Base-by-base conservation (phyloP, 2,888 invertebrate genomes). In the Xanthia togata region DNA sequence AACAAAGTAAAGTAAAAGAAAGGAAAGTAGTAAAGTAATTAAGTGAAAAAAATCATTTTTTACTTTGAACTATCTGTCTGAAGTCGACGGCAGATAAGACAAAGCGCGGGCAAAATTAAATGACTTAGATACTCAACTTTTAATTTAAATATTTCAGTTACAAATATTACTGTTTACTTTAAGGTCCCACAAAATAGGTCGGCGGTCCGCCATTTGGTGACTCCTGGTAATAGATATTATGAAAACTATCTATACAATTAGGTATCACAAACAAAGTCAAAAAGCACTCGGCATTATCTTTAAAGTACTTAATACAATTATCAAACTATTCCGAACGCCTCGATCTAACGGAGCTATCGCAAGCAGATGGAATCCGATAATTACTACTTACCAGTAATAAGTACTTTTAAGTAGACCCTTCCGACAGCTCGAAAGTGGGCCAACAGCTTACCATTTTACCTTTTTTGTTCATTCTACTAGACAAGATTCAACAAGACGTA, bases 401-500 rank as follows among this genome's bases (percentile, higher is more conserved):
- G 31, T 17, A 70, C 12, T 23, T 9, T 9, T 69, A 72, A 9
- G 12, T 35, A 23, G 55, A 20, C n/a, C 31, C 23, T 70, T 70
- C 71, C 20, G 23, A 35, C 44, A 35, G 4, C 26, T 47, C n/a
- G 23, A 71, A 70, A 47, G 57, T 59, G 14, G 35, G 57, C 71
- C n/a, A 59, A 47, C 70, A 57, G 70, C 55, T 70, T 73, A 57
- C 44, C n/a, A 14, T 57, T 57, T 35, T 8, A 20, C 1, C 31
- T 70, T 71, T 59, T 73, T 71, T 26, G 5, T 70, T 12, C 44
- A 12, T 35, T 14, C 35, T 20, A 14, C 14, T 57, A 47, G 47
- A 23, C n/a, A n/a, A n/a, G n/a, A n/a, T n/a, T n/a, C n/a, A n/a
- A 70, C 35, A 73, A 70, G 70, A 59, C 5, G 57, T 26, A 47